These are phyloP conservation scores for Tachuris rubrigastra DNA, from an alignment of 2,113 vertebrate species.

Conservation along the genomic window DNA sequence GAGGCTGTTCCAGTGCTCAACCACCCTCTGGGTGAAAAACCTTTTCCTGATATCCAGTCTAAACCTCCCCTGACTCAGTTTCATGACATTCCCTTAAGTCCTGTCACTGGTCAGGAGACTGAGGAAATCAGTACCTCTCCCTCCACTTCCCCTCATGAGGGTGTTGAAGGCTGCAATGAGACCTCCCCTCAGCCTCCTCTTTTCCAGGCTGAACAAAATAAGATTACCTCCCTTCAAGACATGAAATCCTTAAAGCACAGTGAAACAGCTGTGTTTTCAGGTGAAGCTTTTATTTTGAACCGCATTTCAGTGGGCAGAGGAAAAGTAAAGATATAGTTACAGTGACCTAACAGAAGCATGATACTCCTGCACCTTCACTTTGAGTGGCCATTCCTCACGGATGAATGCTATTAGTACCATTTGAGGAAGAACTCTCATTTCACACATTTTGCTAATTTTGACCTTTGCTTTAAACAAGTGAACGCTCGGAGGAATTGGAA, in stretches of 20 bases:
- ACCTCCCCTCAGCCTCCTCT: neutral
- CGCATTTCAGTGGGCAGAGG: neutral
- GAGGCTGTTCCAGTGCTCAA: neutral
- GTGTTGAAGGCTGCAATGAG: neutral
- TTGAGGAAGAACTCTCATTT: neutral
- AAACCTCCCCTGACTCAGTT: neutral
- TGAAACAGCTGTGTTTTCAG: neutral
- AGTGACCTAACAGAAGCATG: neutral
- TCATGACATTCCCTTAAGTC: neutral
- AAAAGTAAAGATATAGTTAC: neutral
- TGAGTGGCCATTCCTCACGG: neutral
- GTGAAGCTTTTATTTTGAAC: neutral
- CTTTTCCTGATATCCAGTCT: neutral
- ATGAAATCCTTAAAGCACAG: neutral
- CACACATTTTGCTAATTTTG: neutral
- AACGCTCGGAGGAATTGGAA: neutral
- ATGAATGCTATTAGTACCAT: neutral
- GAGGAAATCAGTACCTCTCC: neutral
- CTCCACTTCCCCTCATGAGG: neutral
- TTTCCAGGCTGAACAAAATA: neutral
- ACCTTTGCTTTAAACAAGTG: neutral
- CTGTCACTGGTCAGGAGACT: rapidly evolving
- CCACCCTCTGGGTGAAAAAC: neutral
- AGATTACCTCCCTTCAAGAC: neutral
- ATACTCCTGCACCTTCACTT: neutral